These are phyloP conservation scores for Masnerella sp. DNA, from an alignment of 2,888 invertebrate species.

Conservation along the genomic window DNA sequence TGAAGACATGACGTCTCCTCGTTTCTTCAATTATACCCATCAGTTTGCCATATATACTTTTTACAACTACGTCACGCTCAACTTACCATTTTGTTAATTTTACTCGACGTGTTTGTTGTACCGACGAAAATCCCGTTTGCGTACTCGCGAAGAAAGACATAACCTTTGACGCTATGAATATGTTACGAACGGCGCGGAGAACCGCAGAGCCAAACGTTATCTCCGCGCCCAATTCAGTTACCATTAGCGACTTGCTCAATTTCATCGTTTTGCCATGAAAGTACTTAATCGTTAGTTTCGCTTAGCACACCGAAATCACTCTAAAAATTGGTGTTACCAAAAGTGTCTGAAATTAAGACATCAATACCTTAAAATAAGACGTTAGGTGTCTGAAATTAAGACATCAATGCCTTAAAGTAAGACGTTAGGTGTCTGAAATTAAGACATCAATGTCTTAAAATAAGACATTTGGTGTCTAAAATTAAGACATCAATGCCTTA, in stretches of 20 bases:
- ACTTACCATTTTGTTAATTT: neutral
- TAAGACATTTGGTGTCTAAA: too few relatives aligned
- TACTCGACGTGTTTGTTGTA: conserved; percentile 10
- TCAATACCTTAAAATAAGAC: too few relatives aligned
- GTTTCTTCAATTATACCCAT: conserved; percentile 7
- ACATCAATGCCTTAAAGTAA: too few relatives aligned
- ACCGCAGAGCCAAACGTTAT: neutral
- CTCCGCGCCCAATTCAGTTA: neutral
- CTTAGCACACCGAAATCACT: conserved; percentile 34
- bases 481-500: too few relatives aligned
- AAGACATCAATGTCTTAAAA: too few relatives aligned
- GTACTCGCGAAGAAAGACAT: conserved; percentile 5
- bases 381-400: too few relatives aligned
- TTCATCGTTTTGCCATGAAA: conserved; percentile 42
- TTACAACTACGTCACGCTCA: conserved; percentile 17
- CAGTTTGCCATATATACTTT: conserved; percentile 11
- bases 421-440: too few relatives aligned
- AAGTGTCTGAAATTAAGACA: too few relatives aligned
- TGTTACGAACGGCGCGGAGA: neutral
- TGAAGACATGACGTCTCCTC: too few relatives aligned
- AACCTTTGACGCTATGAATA: conserved; percentile 27
- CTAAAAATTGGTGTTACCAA: too few relatives aligned
- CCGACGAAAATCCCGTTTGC: too few relatives aligned
- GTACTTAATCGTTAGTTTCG: conserved; percentile 56
- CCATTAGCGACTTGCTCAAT: conserved; percentile 47